Evolutionary conservation across 64 coral and sea anemone species (phyloP).

Genomic region (Montipora efflorescens): DNA sequence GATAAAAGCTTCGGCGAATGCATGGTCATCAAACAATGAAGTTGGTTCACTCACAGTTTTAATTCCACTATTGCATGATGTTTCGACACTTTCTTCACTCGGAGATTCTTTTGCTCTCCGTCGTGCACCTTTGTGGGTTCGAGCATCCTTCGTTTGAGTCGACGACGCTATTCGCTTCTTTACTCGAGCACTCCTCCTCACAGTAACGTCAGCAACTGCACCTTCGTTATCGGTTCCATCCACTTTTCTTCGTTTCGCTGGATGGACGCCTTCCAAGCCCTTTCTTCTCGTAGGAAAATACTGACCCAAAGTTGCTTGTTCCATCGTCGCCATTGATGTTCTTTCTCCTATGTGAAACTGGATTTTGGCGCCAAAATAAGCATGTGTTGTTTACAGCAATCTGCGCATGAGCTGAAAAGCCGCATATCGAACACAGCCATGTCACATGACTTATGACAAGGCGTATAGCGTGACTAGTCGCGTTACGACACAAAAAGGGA

Average conservation of each 20-base stretch:
- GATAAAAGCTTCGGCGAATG: slow-evolving; percentile 53
- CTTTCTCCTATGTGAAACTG: background rate
- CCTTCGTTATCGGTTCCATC: slow-evolving; percentile 47
- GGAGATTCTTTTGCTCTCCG: slow-evolving; percentile 9
- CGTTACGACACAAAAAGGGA: too few relatives aligned
- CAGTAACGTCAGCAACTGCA: background rate
- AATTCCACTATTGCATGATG: background rate
- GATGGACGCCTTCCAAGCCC: slow-evolving; percentile 81
- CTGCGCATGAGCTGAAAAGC: slow-evolving; percentile 48
- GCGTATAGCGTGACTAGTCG: background rate
- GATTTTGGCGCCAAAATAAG: slow-evolving; percentile 88
- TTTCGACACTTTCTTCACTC: slow-evolving; percentile 54
- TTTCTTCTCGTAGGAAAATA: slow-evolving; percentile 80
- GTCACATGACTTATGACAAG: background rate
- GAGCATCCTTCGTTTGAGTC: background rate
- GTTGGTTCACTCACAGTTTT: slow-evolving; percentile 60
- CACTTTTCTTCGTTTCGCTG: slow-evolving; percentile 92
- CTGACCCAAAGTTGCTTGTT: slow-evolving; percentile 83
- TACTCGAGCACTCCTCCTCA: slow-evolving; percentile 16
- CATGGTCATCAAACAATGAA: slow-evolving; percentile 85
- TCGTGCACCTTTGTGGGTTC: slow-evolving; percentile 5
- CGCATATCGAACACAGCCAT: background rate
- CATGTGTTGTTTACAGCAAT: slow-evolving; percentile 60
- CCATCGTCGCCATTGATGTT: slow-evolving; percentile 51
- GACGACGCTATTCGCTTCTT: slow-evolving; percentile 6